These are phyloP conservation scores for Gymnocheta viridis DNA, from an alignment of 2,888 invertebrate species.

Conservation along the genomic window DNA sequence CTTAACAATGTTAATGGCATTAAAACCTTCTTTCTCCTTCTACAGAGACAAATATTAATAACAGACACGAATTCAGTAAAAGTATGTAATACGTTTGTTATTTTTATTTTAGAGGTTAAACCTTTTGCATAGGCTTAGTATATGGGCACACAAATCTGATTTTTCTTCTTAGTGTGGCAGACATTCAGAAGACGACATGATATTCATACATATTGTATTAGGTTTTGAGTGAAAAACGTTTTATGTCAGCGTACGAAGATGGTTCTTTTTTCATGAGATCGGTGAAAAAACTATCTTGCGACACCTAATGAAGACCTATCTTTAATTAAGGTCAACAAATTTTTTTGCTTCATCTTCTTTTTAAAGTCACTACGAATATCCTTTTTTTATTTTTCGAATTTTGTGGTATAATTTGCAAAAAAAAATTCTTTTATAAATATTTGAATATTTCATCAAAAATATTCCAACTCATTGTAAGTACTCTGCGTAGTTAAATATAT, in stretches of 20 bases:
- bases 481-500: too few relatives aligned
- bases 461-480: not conserved
- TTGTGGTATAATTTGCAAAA: not conserved
- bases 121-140: conserved; percentile 61
- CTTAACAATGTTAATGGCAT: conserved; percentile 63
- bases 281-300: too few relatives aligned
- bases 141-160: conserved; percentile 55
- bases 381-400: too few relatives aligned
- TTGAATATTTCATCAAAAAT: too few relatives aligned
- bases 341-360: not conserved
- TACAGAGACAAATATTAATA: conserved; percentile 13
- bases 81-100: conserved; percentile 24
- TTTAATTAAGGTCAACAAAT: not conserved
- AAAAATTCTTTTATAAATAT: too few relatives aligned
- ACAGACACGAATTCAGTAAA: conserved; percentile 6
- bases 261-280: not conserved
- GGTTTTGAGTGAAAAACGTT: conserved; percentile 3
- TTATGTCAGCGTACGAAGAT: not conserved
- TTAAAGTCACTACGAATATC: not conserved
- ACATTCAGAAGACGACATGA: not conserved
- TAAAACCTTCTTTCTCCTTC: conserved; percentile 37
- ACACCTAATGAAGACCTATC: not conserved
- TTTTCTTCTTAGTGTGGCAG: not conserved
- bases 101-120: conserved; percentile 62
- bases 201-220: not conserved